Percentiles rank a stretch among this genome's conserved stretches.
phyloP scores from a whole-genome alignment of 2,888 invertebrate species.

The Acanthoscelides obtectus region DNA sequence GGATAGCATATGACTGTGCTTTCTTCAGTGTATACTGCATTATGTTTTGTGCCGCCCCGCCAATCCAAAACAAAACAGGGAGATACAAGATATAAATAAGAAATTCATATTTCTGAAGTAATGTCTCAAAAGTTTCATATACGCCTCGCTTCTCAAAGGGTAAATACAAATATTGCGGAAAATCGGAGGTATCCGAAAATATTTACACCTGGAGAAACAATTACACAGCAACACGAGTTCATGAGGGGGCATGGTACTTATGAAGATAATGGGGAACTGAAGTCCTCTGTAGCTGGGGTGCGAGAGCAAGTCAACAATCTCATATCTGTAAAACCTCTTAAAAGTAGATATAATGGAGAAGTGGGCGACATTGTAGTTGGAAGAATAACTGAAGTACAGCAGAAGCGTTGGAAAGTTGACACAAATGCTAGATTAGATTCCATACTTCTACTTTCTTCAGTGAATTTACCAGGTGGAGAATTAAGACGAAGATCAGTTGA shows the following conservation, averaged over 20 bases:
- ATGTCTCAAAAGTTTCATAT: slow-evolving; percentile 52
- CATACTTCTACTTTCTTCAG: slow-evolving; percentile 80
- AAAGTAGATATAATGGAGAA: slow-evolving; percentile 87
- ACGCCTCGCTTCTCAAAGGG: slow-evolving; percentile 60
- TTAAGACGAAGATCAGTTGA: slow-evolving; percentile 86
- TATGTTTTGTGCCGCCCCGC: too few species aligned
- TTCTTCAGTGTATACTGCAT: too few species aligned
- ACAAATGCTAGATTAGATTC: slow-evolving; percentile 89
- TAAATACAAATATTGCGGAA: slow-evolving; percentile 54
- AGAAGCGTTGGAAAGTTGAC: slow-evolving; percentile 92
- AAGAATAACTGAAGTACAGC: slow-evolving; percentile 88
- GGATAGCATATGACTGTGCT: too few species aligned
- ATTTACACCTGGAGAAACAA: slow-evolving; percentile 84
- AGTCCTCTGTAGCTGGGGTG: slow-evolving; percentile 91
- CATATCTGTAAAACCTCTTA: slow-evolving; percentile 85
- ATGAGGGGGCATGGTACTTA: slow-evolving; percentile 98
- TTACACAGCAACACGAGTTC: slow-evolving; percentile 76
- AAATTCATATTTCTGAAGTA: background rate
- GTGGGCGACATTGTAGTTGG: slow-evolving; percentile 97
- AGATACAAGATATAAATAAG: background rate
- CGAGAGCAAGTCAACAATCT: slow-evolving; percentile 93
- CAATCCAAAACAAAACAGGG: background rate
- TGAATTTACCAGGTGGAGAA: slow-evolving; percentile 97
- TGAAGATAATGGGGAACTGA: slow-evolving; percentile 73
- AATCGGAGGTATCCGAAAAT: slow-evolving; percentile 60